These are phyloP conservation scores for Xiphophorus couchianus DNA, from an alignment of 2,113 vertebrate species.

Conservation along the genomic window DNA sequence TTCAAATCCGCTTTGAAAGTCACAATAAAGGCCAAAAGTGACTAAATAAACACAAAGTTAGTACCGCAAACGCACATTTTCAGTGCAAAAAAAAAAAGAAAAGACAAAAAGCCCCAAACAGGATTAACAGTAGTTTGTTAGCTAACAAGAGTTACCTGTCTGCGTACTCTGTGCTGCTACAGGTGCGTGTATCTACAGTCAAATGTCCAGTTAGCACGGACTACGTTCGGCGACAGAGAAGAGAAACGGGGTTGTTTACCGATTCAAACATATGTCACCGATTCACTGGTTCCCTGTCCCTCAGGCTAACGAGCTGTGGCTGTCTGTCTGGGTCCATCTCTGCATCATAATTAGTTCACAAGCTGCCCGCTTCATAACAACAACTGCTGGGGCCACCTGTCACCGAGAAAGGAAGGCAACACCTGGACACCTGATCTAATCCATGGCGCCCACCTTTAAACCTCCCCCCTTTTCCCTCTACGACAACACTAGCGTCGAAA, in stretches of 20 bases:
- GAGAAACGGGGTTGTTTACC: not conserved
- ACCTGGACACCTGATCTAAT: not conserved
- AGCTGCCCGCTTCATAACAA: not conserved
- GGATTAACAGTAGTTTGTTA: slow-evolving; percentile 10
- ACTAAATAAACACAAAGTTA: slow-evolving; percentile 11
- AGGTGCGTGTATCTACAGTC: not conserved
- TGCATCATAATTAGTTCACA: not conserved
- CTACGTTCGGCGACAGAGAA: not conserved
- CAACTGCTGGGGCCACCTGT: not conserved
- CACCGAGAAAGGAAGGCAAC: not conserved
- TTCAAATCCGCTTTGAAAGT: not conserved
- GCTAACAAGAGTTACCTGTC: slow-evolving; percentile 5
- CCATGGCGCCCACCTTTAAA: not conserved
- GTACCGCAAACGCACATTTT: slow-evolving; percentile 37
- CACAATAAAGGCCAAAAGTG: not conserved
- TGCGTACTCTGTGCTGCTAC: not conserved
- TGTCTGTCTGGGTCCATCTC: slow-evolving; percentile 26
- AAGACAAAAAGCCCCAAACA: not conserved
- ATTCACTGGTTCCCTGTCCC: slow-evolving; percentile 30
- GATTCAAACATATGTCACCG: slow-evolving; percentile 32
- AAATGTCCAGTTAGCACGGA: not conserved
- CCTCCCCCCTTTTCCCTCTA: not conserved
- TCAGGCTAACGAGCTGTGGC: slow-evolving; percentile 21
- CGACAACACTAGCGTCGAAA: not conserved
- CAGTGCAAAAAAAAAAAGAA: not conserved